Base-by-base conservation (phyloP, 2,113 vertebrate genomes). In the Tylochromis polylepis region DNA sequence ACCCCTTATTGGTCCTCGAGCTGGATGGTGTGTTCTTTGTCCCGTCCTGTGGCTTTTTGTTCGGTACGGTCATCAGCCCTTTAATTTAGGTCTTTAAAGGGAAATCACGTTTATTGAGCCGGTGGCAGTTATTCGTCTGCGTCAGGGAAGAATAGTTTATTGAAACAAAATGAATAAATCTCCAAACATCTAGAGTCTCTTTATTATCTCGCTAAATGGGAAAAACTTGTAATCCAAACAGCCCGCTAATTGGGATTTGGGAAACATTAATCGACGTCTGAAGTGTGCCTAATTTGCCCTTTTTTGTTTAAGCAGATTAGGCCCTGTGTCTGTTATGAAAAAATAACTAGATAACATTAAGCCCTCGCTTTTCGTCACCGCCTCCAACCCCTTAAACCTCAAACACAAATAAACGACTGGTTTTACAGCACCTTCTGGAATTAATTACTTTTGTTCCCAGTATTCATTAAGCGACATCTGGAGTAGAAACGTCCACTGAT, bases 1-100 rank as follows among this genome's bases (percentile, higher is more conserved):
- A 89, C 36, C 87, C 91, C 91, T 94, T 87, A 91, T 91, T 94
- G 93, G 91, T 90, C 86, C 93, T 94, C 65, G 43, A 92, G 87
- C 89, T 87, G 83, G 92, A 84, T 84, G 89, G 65, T 92, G 84
- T 92, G 91, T 89, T 89, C 85, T 94, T 93, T 92, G 92, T 94
- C 79, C 90, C n/a, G 49, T 87, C 41, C 80, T 79, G 83, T 83
- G 70, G 83, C 84, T 75, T 87, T 89, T 85, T 91, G 58, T 93
- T 87, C 56, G 43, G 70, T 6, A 31, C 87, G 82, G 65, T 83
- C 87, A 84, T 87, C 90, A 78, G 46, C 11, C 85, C 67, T 55
- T 94, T 93, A 41, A 90, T 88, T 80, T 29, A 59, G 75, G 3
- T 49, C 84, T 87, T 84, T 80, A 72, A 56, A 27, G 27, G 75